Base-by-base conservation (phyloP, 1,140 invertebrate species). In the Eumaeus atala region DNA sequence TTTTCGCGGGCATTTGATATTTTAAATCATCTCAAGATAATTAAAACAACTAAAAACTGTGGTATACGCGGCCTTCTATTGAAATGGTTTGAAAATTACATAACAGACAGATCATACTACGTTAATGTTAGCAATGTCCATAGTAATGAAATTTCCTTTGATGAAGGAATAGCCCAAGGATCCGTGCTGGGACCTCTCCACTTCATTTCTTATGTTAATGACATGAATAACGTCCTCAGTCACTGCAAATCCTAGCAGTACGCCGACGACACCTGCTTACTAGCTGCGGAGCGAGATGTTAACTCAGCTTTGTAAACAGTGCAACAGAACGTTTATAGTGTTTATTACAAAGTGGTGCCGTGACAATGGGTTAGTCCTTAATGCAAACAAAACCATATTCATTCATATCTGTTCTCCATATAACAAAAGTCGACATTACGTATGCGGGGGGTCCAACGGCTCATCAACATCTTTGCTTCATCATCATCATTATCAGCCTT, bases 111-210 rank as follows among this genome's bases (percentile, higher is more conserved):
- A 28, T 28, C 21, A 28, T 28, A 28, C 21, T 28, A 28, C 21
- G 21, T 28, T 28, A 3, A 28, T 28, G 21, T 28, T 28, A 28
- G 6, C 21, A 28, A 28, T 6, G 21, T 28, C n/a, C n/a, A n/a
- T n/a, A n/a, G n/a, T n/a, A n/a, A n/a, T n/a, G n/a, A n/a, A n/a
- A n/a, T n/a, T n/a, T n/a, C n/a, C n/a, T n/a, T n/a, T n/a, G n/a
- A n/a, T n/a, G n/a, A n/a, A n/a, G n/a, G 64, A 3, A 62, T 58
- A 44, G 60, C 64, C 1, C 64, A 60, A 44, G 64, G 60, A 1
- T 66, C 64, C 9, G 64, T 66, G 0, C 18, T 62, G 4, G 60
- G 64, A 0, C 60, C 60, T 0, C 11, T 66, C 1, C 64, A 62
- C 9, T 66, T 56, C 9, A 11, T 66, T 9, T 33, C 56, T 9